Base-by-base conservation (phyloP, 2,797 vertebrate species). In the Dipus sagitta region DNA sequence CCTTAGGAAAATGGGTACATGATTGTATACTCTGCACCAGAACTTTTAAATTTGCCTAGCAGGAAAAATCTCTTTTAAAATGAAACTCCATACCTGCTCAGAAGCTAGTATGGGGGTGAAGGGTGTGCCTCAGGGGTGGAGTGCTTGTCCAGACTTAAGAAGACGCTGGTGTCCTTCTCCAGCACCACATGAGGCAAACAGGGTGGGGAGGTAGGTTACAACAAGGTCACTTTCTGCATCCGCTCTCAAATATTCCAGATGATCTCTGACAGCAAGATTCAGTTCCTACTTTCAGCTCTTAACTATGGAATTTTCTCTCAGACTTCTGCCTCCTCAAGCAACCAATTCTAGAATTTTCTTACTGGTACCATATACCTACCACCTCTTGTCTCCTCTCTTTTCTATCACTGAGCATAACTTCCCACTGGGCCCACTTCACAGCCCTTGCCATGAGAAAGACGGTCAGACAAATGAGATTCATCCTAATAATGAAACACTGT, bases 241-340 rank as follows among this genome's bases (percentile, higher is more conserved):
- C 32, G 26, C 30, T 64, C 11, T 81, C 47, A 60, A 52, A 87
- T 60, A 21, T n/a, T 14, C 74, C 72, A 26, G 11, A 14, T 70
- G 52, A 52, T n/a, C 47, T 64, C 34, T 68, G 32, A 58, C 2
- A n/a, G 20, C 21, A 14, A n/a, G 0, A 54, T 58, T 83, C 47
- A 38, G 23, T 11, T 30, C n/a, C 77, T 9, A 32, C 18, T 60
- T 90, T 86, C 65, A 65, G 30, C 70, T 88, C 47, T 30, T 68
- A n/a, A 32, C 42, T 72, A 90, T 72, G 13, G 47, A 92, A 78
- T 3, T 79, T 76, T 54, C 94, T 12, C 21, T 82, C 54, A 83
- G 62, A 83, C n/a, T 71, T 92, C 64, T 79, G 23, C 67, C 32
- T 93, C 90, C 88, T 68, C 81, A 88, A 79, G 30, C 64, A 92